Evolutionary conservation across 2,113 vertebrate genomes (phyloP).

Genomic region (Mirounga angustirostris): DNA sequence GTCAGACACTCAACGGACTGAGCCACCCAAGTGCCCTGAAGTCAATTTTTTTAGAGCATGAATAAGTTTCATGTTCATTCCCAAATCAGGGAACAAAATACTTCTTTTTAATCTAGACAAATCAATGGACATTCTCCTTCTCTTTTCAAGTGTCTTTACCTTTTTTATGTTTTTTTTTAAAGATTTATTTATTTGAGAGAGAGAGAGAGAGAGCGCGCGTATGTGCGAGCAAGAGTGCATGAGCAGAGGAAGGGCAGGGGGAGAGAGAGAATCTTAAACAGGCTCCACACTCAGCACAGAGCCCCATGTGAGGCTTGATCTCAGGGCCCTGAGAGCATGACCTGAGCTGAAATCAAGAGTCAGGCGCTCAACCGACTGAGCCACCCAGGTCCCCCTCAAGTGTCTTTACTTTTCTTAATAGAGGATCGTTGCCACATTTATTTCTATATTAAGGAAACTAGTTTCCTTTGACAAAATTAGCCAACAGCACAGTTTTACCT

Average conservation of each 20-base stretch:
- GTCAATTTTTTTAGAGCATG: accelerated
- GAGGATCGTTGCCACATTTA: neutral
- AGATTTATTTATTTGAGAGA: too few species aligned
- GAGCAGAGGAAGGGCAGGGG: too few species aligned
- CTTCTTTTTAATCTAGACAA: slow-evolving; percentile 6
- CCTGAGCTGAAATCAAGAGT: neutral
- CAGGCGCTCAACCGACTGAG: neutral
- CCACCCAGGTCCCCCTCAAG: neutral
- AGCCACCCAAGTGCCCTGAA: too few species aligned
- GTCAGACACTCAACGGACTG: too few species aligned
- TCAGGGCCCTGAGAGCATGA: neutral
- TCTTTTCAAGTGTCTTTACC: neutral
- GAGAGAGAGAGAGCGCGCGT: too few species aligned
- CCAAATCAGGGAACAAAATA: neutral
- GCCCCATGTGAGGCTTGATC: neutral
- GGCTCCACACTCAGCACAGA: too few species aligned
- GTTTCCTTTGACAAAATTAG: neutral
- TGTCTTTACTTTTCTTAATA: neutral
- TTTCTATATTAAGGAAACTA: neutral
- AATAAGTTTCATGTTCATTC: neutral
- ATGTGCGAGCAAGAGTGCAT: too few species aligned
- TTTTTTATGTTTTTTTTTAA: too few species aligned
- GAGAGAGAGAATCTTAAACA: too few species aligned
- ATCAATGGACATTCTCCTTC: neutral
- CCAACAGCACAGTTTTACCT: neutral